A percentile compares a stretch with the other conserved stretches of the same genome.
Evolutionary conservation across 2,888 invertebrate genomes (phyloP).

Genomic region (Gryllus longicercus): DNA sequence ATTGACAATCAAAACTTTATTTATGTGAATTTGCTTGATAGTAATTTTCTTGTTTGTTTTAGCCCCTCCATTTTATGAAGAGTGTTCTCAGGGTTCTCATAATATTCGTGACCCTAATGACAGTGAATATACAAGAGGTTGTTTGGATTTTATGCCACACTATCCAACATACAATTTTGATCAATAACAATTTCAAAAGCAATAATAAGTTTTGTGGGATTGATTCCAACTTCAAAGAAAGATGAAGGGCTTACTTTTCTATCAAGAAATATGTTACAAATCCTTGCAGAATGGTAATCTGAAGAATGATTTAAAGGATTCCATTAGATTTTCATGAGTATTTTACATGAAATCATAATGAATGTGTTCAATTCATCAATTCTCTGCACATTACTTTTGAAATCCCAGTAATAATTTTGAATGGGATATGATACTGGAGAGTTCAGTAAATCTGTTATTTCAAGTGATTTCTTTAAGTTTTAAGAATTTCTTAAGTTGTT

Average conservation of each 20-base stretch:
- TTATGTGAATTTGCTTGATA: background rate
- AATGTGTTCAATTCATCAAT: no score
- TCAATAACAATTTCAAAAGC: background rate
- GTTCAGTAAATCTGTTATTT: no score
- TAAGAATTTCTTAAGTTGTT: no score
- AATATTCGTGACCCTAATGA: background rate
- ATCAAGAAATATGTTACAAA: background rate
- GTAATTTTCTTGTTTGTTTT: background rate
- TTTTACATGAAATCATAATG: no score
- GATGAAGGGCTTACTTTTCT: background rate
- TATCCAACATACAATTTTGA: background rate
- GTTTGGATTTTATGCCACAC: background rate
- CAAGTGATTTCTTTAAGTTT: no score
- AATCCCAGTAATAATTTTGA: no score
- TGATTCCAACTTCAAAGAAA: background rate
- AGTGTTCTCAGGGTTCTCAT: background rate
- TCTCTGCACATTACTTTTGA: no score
- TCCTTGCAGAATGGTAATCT: no score
- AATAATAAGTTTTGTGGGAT: background rate
- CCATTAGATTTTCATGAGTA: no score
- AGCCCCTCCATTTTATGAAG: background rate
- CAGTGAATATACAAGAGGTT: conserved; percentile 6
- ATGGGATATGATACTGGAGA: no score
- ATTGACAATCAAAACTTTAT: background rate
- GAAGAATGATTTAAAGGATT: no score